Base-by-base conservation (phyloP, 2,888 invertebrate species). In the Folsomia manolachei region DNA sequence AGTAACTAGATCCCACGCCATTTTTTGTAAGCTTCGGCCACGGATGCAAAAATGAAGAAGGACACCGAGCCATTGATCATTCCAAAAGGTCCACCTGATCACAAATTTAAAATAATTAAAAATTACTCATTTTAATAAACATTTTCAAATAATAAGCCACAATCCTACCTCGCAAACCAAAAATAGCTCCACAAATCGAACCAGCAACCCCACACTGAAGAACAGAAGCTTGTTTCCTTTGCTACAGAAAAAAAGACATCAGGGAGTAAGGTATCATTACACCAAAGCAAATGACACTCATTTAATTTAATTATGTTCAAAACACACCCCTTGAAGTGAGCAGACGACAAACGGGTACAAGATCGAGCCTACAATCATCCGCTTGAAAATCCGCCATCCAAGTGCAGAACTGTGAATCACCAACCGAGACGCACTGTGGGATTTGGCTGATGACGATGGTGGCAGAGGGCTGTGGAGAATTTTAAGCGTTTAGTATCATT, bases 151-250 rank as follows among this genome's bases (percentile, higher is more conserved):
- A n/a, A n/a, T n/a, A n/a, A n/a, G n/a, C n/a, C n/a, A n/a, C n/a
- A n/a, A n/a, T n/a, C 14, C n/a, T 60, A 60, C 60, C 60, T 60
- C 60, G 7, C n/a, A 60, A n/a, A 4, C 60, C 60, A 60, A 60
- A 60, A 21, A 60, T 60, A 7, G 60, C 60, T 21, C 60, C 60
- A 60, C 19, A 60, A 4, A 60, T n/a, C 7, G 60, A n/a, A 4
- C 60, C 60, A 60, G 60, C 60, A 60, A 60, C 19, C 7, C 19
- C 23, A 60, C 60, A 60, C 19, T 60, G n/a, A 7, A n/a, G 19
- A 4, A 60, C 23, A 7, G 19, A 9, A 7, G 60, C 60, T 7
- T 4, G 4, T 21, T 60, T 60, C n/a, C 60, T 7, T 19, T 60
- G 4, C 60, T 60, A n/a, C n/a, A 60, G n/a, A n/a, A 60, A 60